Evolutionary conservation across 2,888 invertebrate species (phyloP).

Genomic region (Drosophila anomelani): DNA sequence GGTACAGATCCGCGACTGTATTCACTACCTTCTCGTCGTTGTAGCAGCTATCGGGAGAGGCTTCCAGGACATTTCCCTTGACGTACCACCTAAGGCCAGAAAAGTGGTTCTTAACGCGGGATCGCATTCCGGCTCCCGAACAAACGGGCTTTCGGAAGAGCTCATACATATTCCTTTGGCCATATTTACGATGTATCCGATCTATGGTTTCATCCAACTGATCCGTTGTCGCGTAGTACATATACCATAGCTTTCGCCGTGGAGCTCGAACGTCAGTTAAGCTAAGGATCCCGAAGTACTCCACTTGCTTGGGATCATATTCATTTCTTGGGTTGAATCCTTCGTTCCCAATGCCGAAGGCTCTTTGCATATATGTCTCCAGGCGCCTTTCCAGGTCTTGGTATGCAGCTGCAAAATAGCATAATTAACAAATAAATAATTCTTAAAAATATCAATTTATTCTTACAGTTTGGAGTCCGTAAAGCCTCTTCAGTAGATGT

Average conservation of each 20-base stretch:
- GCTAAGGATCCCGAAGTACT: constrained; percentile 34
- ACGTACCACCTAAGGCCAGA: constrained; percentile 31
- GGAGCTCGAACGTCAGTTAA: constrained; percentile 31
- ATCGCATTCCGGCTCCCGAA: constrained; percentile 21
- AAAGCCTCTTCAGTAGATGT: constrained; percentile 3
- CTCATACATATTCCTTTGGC: constrained; percentile 40
- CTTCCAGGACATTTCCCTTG: constrained; percentile 37
- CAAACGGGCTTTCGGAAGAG: constrained; percentile 34
- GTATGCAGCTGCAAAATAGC: constrained; percentile 11
- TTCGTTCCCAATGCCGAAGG: neutral
- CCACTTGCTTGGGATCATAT: constrained; percentile 13
- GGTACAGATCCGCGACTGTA: constrained; percentile 31
- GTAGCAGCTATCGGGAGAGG: constrained; percentile 17
- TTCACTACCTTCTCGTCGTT: constrained; percentile 36
- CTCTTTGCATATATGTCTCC: constrained; percentile 19
- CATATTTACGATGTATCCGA: constrained; percentile 35
- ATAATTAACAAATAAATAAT: too few species aligned
- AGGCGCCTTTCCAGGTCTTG: constrained; percentile 27
- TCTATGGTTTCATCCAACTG: constrained; percentile 25
- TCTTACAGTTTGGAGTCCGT: constrained; percentile 14
- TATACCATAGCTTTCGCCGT: constrained; percentile 33
- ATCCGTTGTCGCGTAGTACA: constrained; percentile 24
- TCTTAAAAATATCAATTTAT: too few species aligned
- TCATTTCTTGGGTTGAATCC: neutral
- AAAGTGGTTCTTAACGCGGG: constrained; percentile 32